Evolutionary conservation across 2,888 invertebrate genomes (phyloP), one percentile per base, ranked within the genome.

Genomic region (Acleris sparsana): DNA sequence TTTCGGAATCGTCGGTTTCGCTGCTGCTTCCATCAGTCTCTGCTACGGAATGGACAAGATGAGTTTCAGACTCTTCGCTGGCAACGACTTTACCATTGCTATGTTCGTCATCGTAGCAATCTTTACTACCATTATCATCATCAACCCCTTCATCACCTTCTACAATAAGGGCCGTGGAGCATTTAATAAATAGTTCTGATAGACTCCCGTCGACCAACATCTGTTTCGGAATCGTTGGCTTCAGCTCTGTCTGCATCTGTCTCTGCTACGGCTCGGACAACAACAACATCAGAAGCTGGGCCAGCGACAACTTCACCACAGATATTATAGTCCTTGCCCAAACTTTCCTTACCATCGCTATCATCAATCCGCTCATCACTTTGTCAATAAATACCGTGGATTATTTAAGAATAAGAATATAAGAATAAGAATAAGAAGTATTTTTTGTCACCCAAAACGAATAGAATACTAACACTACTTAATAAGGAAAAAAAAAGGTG

Each of bases 41-140:
- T 82, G 81, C 71, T 86, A 80, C 46, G 88, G 87, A 0, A 78
- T 86, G n/a, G 80, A 84, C 2, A 88, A 87, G 48, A 4, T 0
- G 3, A 39, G 53, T 3, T 86, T 88, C 62, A 81, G 71, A 56
- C 51, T 0, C 3, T 84, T 81, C 82, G 68, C 79, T 4, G 73
- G 75, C 5, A 63, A 72, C 5, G 70, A 68, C 0, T 61, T 80
- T 4, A 73, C 81, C 2, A 71, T 78, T 44, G 74, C 80, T 0
- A 51, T 81, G n/a, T 85, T 88, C 22, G 69, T 73, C 0, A 79
- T 85, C 18, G 80, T 78, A 1, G 80, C 76, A 6, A 63, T 72
- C 1, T 72, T 80, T 11, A 74, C 78, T 1, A 70, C 76, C 3
- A 73, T 85, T n/a, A 72, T 84, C 7, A 81, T 85, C 25, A 68